phyloP scores from a whole-genome alignment of 1,140 invertebrate species.

The Asobara japonica region DNA sequence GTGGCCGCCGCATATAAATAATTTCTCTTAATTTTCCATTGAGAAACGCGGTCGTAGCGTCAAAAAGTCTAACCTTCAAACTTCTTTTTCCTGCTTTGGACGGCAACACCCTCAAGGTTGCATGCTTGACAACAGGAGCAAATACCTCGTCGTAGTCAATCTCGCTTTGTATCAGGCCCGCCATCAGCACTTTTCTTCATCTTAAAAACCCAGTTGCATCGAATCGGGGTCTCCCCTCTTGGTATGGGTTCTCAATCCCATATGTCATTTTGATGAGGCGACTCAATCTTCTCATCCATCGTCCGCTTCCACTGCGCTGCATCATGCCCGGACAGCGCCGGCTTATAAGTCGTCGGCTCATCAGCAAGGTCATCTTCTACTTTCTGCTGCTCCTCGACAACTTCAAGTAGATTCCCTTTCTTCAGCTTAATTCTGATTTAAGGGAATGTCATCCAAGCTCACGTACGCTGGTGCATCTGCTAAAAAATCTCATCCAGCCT shows the following conservation, averaged over 20 bases:
- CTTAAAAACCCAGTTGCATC: neutral
- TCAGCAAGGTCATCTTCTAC: too few relatives aligned
- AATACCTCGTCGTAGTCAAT: neutral
- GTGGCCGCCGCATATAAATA: slow-evolving; percentile 8
- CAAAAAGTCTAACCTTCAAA: too few relatives aligned
- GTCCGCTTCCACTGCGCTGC: neutral
- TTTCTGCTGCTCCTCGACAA: too few relatives aligned
- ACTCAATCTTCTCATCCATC: neutral
- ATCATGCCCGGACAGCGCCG: neutral
- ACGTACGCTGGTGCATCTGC: too few relatives aligned
- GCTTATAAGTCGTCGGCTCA: too few relatives aligned
- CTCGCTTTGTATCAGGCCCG: neutral
- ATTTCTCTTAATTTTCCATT: slow-evolving; percentile 1
- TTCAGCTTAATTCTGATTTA: too few relatives aligned
- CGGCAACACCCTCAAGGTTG: neutral
- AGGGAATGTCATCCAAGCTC: too few relatives aligned
- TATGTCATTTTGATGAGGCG: neutral
- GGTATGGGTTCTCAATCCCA: neutral
- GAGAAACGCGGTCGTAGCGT: slow-evolving; percentile 11
- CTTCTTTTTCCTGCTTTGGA: neutral
- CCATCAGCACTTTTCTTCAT: neutral
- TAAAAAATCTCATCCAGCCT: too few relatives aligned
- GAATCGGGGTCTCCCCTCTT: neutral
- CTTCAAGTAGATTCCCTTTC: too few relatives aligned
- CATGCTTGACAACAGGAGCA: neutral